Percentiles rank a stretch among this genome's conserved stretches.
Conservation (phyloP, 1,140 invertebrate genomes). For the Bombus fervidus region DNA sequence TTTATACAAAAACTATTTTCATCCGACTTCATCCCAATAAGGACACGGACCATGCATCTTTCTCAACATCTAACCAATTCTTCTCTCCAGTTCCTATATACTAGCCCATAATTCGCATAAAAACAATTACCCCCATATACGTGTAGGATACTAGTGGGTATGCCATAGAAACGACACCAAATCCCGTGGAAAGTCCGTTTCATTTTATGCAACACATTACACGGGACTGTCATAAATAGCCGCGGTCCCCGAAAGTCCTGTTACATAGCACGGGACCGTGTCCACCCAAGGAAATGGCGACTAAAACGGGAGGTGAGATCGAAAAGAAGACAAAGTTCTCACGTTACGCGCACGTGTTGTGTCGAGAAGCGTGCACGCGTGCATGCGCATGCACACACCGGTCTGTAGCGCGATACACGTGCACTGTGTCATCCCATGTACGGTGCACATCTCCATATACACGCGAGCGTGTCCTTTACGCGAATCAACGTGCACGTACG, state of each 20-base stretch:
- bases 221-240: constrained; percentile 31
- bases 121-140: constrained; percentile 22
- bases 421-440: constrained; percentile 51
- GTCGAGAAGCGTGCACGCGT: not conserved
- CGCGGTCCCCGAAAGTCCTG: constrained; percentile 42
- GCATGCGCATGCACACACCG: not conserved
- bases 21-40: not conserved
- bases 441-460: constrained; percentile 22
- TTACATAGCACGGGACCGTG: constrained; percentile 17
- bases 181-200: constrained; percentile 26
- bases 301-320: constrained; percentile 52
- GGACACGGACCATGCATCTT: not conserved
- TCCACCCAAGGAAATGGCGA: constrained; percentile 34
- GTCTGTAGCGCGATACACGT: not conserved
- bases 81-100: not conserved
- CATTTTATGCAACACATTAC: constrained; percentile 52
- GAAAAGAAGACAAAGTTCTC: constrained; percentile 54
- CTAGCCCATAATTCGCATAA: not conserved
- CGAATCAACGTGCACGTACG: constrained; percentile 9
- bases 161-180: not conserved
- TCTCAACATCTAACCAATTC: not conserved
- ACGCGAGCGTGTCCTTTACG: not conserved
- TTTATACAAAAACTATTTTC: too few relatives aligned
- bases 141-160: not conserved
- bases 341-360: constrained; percentile 48